Conservation (phyloP, 1,140 invertebrate genomes). For the Condylostylus longicornis region DNA sequence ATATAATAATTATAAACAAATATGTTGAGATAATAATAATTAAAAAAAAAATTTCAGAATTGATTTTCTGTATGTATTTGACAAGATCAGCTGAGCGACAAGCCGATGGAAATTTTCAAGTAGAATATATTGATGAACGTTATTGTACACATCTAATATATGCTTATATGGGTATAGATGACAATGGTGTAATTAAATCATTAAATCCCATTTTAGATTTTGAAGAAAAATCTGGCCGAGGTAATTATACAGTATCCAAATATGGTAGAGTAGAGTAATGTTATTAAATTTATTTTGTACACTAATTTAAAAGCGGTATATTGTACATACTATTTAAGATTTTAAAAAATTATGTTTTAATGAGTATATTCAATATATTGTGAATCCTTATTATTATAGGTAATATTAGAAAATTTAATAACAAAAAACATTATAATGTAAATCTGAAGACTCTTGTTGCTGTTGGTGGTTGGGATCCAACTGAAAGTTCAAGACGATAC, state of each 20-base stretch:
- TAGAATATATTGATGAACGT: conserved; percentile 47
- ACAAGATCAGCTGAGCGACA: conserved; percentile 56
- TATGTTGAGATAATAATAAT: too few relatives aligned
- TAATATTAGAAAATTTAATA: conserved; percentile 39
- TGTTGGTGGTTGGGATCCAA: conserved; percentile 65
- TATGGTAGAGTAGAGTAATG: too few relatives aligned
- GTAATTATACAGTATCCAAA: too few relatives aligned
- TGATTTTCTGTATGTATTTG: too few relatives aligned
- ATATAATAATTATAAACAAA: too few relatives aligned
- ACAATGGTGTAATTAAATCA: conserved; percentile 34
- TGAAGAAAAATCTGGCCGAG: conserved; percentile 33
- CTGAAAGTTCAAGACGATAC: conserved; percentile 52
- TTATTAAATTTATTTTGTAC: too few relatives aligned
- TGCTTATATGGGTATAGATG: conserved; percentile 47
- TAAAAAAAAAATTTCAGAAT: too few relatives aligned
- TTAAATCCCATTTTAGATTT: conserved; percentile 51
- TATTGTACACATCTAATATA: conserved; percentile 63
- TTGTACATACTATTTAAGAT: too few relatives aligned
- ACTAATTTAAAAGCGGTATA: too few relatives aligned
- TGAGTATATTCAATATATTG: conserved; percentile 5
- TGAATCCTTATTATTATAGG: too few relatives aligned
- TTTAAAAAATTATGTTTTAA: background rate
- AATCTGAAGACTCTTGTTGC: conserved; percentile 51
- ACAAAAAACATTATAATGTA: conserved; percentile 45
- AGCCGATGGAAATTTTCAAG: conserved; percentile 45